phyloP scores from a whole-genome alignment of 2,113 vertebrate species.

The Alouatta palliata region DNA sequence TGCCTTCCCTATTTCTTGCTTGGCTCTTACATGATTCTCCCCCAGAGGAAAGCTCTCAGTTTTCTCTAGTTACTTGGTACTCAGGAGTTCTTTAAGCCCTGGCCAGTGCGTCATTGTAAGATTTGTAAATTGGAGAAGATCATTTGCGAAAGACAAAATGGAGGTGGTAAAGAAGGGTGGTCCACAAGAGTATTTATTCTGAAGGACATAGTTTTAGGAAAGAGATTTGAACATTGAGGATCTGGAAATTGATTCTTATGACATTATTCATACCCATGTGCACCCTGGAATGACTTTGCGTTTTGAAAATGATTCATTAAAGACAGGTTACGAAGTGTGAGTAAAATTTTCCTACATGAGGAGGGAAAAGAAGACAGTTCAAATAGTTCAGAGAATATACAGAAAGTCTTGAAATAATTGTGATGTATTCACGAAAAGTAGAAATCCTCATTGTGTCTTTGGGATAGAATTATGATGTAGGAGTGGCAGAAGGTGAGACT shows the following conservation, averaged over 20 bases:
- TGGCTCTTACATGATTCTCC: background rate
- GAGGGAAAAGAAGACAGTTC: background rate
- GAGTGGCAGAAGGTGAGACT: background rate
- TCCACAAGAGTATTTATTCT: background rate
- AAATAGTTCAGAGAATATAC: background rate
- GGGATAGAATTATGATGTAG: background rate
- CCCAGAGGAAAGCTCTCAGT: background rate
- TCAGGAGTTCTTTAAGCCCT: background rate
- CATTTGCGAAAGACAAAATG: background rate
- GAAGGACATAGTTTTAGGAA: background rate
- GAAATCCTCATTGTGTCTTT: background rate
- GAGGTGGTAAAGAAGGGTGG: background rate
- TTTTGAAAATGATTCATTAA: slow-evolving; percentile 13
- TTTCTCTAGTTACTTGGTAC: background rate
- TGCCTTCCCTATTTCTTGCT: background rate
- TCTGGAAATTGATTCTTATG: background rate
- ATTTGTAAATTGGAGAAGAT: background rate
- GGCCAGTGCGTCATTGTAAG: background rate
- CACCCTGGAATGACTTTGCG: background rate
- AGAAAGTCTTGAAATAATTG: background rate
- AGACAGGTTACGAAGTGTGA: background rate
- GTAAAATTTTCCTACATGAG: background rate
- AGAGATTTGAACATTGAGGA: background rate
- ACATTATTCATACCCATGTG: background rate
- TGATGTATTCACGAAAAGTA: background rate